Evolutionary conservation across 2,888 invertebrate species (phyloP), one percentile per base, ranked within the genome.

Genomic region (Heliconius aoede): DNA sequence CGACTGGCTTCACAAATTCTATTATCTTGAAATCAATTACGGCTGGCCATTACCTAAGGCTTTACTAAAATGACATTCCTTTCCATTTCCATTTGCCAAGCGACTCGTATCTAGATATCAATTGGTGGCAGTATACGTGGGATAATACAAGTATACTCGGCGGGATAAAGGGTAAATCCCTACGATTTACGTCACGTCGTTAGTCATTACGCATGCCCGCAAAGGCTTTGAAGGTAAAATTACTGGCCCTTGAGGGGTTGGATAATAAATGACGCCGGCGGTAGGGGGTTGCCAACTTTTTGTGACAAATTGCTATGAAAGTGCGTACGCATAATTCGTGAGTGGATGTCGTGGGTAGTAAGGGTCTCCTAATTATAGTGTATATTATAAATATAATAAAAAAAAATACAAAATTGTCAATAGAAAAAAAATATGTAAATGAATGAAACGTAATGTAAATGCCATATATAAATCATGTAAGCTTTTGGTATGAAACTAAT

Each of bases 221-320:
- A 87, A 91, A 92, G 92, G 92, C 91, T 92, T 91, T 89, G 91
- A 90, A 91, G 91, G 91, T 85, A 86, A 91, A 91, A 92, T 93
- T 92, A 91, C 91, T 86, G 90, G 88, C 91, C 92, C 92, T 92
- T 90, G 87, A 88, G 90, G 36, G 46, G 78, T 81, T 82, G 86
- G 86, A 85, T 91, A 90, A 92, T 92, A 92, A 93, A 93, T 93
- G 93, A 91, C 88, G 84, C 82, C 84, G 83, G 82, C 86, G 88
- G 86, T 80, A 79, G 88, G 91, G 91, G 88, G 89, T 90, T 88
- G 88, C 87, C 87, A 91, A 93, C 91, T 93, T 93, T 93, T 92
- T 92, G 91, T 94, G 93, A 93, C 93, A 94, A 93, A 93, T 93
- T 92, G 89, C 91, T 86, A 85, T 87, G 86, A 91, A 90, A 92